phyloP scores from a whole-genome alignment of 37 sponge, comb jelly and placozoan species.

The Trichoplax adhaerens region DNA sequence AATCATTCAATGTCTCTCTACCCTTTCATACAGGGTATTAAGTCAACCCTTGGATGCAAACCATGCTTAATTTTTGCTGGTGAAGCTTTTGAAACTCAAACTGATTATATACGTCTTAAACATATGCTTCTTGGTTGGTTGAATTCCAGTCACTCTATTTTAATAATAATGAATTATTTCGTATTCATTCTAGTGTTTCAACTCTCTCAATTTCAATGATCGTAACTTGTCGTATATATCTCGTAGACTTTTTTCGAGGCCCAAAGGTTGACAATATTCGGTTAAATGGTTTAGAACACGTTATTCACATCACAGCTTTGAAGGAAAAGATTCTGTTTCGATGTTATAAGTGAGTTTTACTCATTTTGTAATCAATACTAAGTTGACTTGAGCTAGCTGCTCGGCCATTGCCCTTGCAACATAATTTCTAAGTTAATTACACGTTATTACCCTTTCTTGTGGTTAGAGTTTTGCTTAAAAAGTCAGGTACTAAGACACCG shows the following conservation, averaged over 20 bases:
- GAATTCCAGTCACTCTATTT: too few species aligned
- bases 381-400: too few species aligned
- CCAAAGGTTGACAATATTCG: constrained; percentile 29
- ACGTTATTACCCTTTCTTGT: background rate
- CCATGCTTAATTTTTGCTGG: constrained; percentile 79
- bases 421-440: background rate
- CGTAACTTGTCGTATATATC: background rate
- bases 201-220: background rate
- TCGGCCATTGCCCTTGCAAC: too few species aligned
- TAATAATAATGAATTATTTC: too few species aligned
- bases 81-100: constrained; percentile 61
- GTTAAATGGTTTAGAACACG: constrained; percentile 70
- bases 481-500: constrained; percentile 57
- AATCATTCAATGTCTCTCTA: background rate
- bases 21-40: constrained; percentile 13
- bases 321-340: constrained; percentile 20
- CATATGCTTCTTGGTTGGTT: constrained; percentile 46
- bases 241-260: constrained; percentile 69
- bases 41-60: constrained; percentile 49
- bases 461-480: constrained; percentile 51
- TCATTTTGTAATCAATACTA: too few species aligned
- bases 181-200: too few species aligned
- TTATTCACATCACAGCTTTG: constrained; percentile 48
- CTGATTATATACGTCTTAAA: constrained; percentile 36
- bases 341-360: too few species aligned